phyloP scores from a whole-genome alignment of 35 echinoderm and acorn worm species.

The Amphiura filiformis region DNA sequence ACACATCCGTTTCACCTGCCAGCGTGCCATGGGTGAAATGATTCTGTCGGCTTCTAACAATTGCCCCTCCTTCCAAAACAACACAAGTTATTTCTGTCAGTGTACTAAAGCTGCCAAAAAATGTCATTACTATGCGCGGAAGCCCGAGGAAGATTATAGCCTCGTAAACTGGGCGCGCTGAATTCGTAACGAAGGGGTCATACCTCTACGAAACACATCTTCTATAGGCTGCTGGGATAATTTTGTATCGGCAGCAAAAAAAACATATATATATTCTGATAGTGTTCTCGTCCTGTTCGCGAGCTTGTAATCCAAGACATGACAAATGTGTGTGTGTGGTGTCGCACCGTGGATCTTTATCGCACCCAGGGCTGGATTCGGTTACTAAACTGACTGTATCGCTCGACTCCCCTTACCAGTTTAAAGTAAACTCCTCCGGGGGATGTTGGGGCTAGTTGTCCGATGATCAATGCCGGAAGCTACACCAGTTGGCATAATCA shows the following conservation, averaged over 20 bases:
- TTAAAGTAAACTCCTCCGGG: not conserved
- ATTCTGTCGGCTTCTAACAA: not conserved
- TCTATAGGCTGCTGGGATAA: not conserved
- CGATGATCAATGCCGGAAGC: not conserved
- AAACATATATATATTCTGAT: no score
- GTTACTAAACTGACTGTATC: constrained; percentile 8
- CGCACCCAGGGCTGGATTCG: not conserved
- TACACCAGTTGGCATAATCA: not conserved
- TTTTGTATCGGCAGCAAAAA: not conserved
- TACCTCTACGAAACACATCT: not conserved
- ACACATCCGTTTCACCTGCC: not conserved
- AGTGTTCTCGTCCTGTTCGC: not conserved
- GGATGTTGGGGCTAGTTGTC: not conserved
- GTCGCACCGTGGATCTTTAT: not conserved
- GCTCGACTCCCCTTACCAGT: not conserved
- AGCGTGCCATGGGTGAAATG: not conserved
- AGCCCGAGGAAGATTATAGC: not conserved
- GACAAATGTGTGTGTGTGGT: constrained; percentile 2
- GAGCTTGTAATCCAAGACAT: not conserved
- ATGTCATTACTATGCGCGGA: not conserved
- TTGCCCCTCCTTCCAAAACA: constrained; percentile 3
- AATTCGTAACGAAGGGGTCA: not conserved
- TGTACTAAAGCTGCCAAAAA: not conserved
- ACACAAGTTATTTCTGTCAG: not conserved
- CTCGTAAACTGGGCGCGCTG: not conserved